Evolutionary conservation across 1,140 invertebrate genomes (phyloP), one percentile per base, ranked within the genome.

Genomic region (Drosophila sechellia): DNA sequence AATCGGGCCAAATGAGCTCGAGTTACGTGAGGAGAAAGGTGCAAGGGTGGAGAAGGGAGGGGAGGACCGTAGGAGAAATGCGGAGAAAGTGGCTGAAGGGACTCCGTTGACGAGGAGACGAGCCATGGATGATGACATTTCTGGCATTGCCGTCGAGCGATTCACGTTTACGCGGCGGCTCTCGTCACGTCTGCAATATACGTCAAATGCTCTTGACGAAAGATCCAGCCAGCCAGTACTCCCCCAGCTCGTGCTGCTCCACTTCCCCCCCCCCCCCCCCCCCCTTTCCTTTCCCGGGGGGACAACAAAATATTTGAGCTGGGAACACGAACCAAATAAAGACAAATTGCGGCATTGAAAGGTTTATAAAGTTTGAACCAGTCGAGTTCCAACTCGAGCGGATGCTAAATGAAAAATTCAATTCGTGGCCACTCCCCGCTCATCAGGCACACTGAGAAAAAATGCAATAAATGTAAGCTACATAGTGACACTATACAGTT

Each of bases 281-380:
- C 10, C 13, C 13, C n/a, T n/a, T 11, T 4, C 17, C 2, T 10
- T n/a, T 17, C 20, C 15, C 22, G 2, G n/a, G 10, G 46, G n/a
- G n/a, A 66, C 56, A 69, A 64, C 46, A 75, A 87, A 89, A 87
- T 83, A 86, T 86, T 89, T 77, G 46, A 85, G 77, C 79, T 77
- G 73, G 69, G 73, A 81, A 89, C 89, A 91, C 89, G 89, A 89
- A 91, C 75, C 84, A 91, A 91, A 91, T 91, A 91, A 91, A 91
- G 89, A 91, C 89, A 91, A 91, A 91, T 91, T 91, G 84, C 78
- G 77, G 70, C 70, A 90, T 84, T 89, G 80, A 89, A 85, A 84
- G 86, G 78, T 87, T 90, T 91, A 87, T 81, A 87, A 90, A 69
- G 74, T 64, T 81, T 72, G 56, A 64, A 73, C 79, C 59, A 57